Evolutionary conservation across 1,140 invertebrate genomes (phyloP), one percentile per base, ranked within the genome.

Genomic region (Pseudomyrmex concolor): DNA sequence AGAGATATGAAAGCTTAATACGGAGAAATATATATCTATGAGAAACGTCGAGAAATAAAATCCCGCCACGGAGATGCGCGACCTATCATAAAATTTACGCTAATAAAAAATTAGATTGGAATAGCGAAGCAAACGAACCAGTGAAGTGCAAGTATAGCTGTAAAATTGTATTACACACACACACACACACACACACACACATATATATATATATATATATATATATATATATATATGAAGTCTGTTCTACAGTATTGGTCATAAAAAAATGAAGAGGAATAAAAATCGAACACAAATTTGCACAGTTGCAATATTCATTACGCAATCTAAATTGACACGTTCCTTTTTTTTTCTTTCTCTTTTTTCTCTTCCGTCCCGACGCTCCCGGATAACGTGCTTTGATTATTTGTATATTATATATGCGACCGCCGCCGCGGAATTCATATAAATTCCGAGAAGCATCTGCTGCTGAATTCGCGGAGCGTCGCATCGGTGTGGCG

Each of bases 361-460:
- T 15, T 43, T 62, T 67, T 34, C 22, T 15, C 48, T n/a, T 45
- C 50, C 54, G 54, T 50, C 25, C 60, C 10, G 9, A 17, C 50
- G 48, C 62, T 48, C 48, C 48, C 19, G 54, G 25, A 71, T 59
- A 78, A 59, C 76, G 22, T n/a, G 66, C 55, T 48, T 55, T 55
- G 64, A 78, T 78, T 78, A 78, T 78, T 78, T 70, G 64, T 45
- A 48, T 80, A 48, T 80, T 80, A 80, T 34, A 34, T 70, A 59
- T 48, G 48, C 17, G 62, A 77, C 62, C 73, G 62, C 25, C 12
- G 34, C 5, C 34, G 34, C 34, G 62, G 76, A 80, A 80, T 80
- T 71, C 54, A 70, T 70, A 70, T 78, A 55, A 78, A 68, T 70
- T 43, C 19, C 22, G 60, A 45, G 64, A 15, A 67, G 54, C 76